Conservation (phyloP, 2,797 vertebrate species). For the Falco naumanni region DNA sequence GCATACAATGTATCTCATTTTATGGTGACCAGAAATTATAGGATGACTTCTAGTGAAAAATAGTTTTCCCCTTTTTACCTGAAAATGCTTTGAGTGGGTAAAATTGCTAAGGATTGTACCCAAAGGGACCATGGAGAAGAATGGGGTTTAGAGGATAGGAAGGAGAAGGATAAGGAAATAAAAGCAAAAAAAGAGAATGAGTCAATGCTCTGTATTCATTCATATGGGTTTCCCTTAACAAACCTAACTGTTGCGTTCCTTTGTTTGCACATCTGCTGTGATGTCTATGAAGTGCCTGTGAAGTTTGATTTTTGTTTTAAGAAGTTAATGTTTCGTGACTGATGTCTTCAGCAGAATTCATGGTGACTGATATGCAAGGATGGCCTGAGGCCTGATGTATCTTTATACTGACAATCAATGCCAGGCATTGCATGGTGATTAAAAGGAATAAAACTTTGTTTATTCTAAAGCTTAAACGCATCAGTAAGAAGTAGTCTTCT, state of each 20-base stretch:
- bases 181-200: neutral
- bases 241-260: conserved; percentile 1
- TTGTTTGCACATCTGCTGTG: conserved; percentile 34
- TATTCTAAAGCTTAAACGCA: conserved; percentile 30
- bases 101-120: neutral
- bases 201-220: neutral
- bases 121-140: neutral
- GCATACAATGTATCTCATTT: neutral
- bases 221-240: neutral
- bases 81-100: neutral
- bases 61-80: neutral
- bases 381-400: conserved; percentile 34
- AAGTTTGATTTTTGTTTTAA: conserved; percentile 43
- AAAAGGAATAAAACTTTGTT: conserved; percentile 30
- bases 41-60: neutral
- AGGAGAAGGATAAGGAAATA: neutral
- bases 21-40: neutral
- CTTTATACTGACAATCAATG: conserved; percentile 62
- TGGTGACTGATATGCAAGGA: conserved; percentile 3
- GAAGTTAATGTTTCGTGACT: conserved; percentile 33
- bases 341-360: conserved; percentile 45
- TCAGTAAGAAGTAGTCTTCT: conserved; percentile 10
- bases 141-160: neutral
- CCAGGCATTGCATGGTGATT: conserved; percentile 29
- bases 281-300: conserved; percentile 4